These are phyloP conservation scores for Crypturellus tataupa DNA, from an alignment of 2,797 vertebrate species.

Conservation along the genomic window DNA sequence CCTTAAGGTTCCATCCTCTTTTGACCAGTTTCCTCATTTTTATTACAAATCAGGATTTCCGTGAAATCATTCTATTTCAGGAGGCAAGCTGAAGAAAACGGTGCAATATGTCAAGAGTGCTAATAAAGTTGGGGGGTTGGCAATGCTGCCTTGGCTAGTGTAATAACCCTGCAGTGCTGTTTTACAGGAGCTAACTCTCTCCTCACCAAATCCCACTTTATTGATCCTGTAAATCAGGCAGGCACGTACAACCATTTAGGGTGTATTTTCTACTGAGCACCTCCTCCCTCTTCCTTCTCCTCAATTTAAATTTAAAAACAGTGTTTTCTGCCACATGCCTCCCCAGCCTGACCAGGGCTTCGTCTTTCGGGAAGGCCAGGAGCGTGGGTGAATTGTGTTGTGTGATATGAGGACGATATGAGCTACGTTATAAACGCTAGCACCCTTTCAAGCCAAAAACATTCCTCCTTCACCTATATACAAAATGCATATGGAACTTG, in stretches of 20 bases:
- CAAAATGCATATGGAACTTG: not conserved
- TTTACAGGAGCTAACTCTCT: not conserved
- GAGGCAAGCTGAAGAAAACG: not conserved
- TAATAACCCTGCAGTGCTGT: not conserved
- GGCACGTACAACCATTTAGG: not conserved
- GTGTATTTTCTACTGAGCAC: not conserved
- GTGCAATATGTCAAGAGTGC: not conserved
- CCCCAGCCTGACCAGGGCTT: not conserved
- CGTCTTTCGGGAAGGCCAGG: slow-evolving; percentile 33
- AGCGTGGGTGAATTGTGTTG: slow-evolving; percentile 19
- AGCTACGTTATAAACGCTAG: slow-evolving; percentile 43
- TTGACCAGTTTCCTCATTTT: not conserved
- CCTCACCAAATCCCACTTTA: not conserved
- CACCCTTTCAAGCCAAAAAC: slow-evolving; percentile 19
- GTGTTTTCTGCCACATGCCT: not conserved
- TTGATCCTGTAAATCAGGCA: not conserved
- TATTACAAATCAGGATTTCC: not conserved
- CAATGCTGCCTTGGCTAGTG: not conserved
- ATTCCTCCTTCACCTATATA: slow-evolving; percentile 12
- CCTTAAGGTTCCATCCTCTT: not conserved
- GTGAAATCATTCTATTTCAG: not conserved
- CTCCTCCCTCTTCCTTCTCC: not conserved
- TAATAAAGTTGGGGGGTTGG: not conserved
- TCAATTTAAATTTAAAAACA: slow-evolving; percentile 14
- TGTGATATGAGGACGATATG: slow-evolving; percentile 18